Evolutionary conservation across 1,140 invertebrate species (phyloP), one percentile per base, ranked within the genome.

Genomic region (Drosophila funebris): DNA sequence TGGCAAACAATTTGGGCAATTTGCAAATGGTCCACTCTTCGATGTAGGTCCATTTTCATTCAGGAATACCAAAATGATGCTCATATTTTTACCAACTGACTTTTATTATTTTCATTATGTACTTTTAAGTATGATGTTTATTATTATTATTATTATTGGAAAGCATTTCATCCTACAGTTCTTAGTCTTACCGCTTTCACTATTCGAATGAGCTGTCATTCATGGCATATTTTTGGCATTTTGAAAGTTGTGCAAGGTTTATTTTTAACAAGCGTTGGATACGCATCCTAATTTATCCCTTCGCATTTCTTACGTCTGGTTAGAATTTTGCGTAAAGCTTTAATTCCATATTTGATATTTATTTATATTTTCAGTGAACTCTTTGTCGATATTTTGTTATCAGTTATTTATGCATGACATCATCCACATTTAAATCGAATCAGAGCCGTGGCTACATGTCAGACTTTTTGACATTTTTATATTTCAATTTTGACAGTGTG

Each of bases 371-470:
- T 9, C 52, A 66, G 46, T 58, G 48, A 76, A 68, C 53, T 77
- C 64, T 77, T 74, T 77, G 64, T 70, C 33, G 44, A 70, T 56
- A 77, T 60, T 64, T 71, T 46, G 64, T 83, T 87, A 87, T 87
- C 83, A 73, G 75, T 63, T 56, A 43, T 87, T 87, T 78, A 88
- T 83, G 83, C 83, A 88, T 87, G 83, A 87, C 83, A 87, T 88
- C 73, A 78, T 73, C 71, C 81, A 46, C 75, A 73, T 67, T 68
- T 76, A 68, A 68, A 63, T 62, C 76, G 54, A 58, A 70, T 73
- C 63, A 76, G 63, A 43, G 56, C 33, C 58, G 60, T 64, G 31
- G 39, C 11, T 54, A 33, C 52, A 20, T 87, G 82, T 87, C 83
- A 88, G 39, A 41, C 24, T 83, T 83, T 76, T 70, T 88, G 83